Evolutionary conservation across 2,113 vertebrate species (phyloP).

Genomic region (Chaetura pelagica): DNA sequence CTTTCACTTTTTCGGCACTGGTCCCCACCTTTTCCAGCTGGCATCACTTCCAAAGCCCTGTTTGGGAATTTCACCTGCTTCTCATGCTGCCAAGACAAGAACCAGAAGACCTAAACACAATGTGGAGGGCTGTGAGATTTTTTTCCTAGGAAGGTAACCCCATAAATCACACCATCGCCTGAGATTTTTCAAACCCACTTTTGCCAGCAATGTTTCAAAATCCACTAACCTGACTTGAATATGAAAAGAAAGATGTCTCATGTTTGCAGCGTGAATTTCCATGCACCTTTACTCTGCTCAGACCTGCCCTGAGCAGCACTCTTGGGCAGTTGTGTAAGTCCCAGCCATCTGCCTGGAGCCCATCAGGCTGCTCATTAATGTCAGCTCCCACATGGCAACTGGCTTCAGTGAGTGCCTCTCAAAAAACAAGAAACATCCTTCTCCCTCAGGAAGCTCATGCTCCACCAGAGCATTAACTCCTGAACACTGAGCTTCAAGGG

Average conservation of each 20-base stretch:
- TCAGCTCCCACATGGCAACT: neutral
- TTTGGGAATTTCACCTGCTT: neutral
- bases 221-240: neutral
- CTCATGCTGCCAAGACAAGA: neutral
- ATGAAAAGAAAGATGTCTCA: neutral
- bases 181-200: neutral
- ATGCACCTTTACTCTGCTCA: neutral
- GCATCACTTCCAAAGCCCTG: neutral
- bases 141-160: neutral
- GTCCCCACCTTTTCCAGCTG: neutral
- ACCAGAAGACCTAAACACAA: neutral
- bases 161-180: neutral
- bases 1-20: neutral
- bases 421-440: neutral
- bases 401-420: accelerated
- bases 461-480: neutral
- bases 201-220: neutral
- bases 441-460: neutral
- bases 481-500: neutral
- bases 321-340: neutral
- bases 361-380: neutral
- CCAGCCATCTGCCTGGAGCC: neutral
- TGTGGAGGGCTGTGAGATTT: neutral
- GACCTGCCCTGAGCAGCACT: accelerated
- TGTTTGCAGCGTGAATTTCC: neutral